phyloP scores from a whole-genome alignment of 2,888 invertebrate species.

The Lycocerus yunnanus region DNA sequence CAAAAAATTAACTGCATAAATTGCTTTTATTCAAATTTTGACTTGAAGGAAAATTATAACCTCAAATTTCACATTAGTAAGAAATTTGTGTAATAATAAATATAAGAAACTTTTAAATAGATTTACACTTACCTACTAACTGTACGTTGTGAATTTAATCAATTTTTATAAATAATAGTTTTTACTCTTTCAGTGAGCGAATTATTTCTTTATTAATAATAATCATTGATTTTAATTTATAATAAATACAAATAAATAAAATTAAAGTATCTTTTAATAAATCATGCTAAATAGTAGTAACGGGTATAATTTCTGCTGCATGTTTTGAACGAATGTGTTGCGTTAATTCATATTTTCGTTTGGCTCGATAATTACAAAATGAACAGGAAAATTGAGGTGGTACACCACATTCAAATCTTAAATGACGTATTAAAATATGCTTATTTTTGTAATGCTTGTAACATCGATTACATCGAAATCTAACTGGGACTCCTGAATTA shows the following conservation, averaged over 20 bases:
- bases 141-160: not conserved
- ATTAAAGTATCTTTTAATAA: not conserved
- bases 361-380: conserved; percentile 23
- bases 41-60: no score
- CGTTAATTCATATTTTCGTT: conserved; percentile 26
- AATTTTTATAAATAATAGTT: not conserved
- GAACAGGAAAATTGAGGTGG: conserved; percentile 53
- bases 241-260: not conserved
- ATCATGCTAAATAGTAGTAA: not conserved
- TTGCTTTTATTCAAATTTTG: no score
- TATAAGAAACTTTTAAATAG: not conserved
- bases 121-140: not conserved
- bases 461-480: conserved; percentile 44
- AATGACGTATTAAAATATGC: conserved; percentile 54
- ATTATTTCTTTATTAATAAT: not conserved
- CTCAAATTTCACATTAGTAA: no score
- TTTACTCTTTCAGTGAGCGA: not conserved
- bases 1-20: no score
- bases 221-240: not conserved
- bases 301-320: not conserved
- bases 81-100: no score
- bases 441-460: conserved; percentile 45
- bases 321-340: conserved; percentile 21
- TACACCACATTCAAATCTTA: conserved; percentile 63
- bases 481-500: not conserved